Percentiles rank a stretch among this genome's conserved stretches.
Conservation (phyloP, 1,140 invertebrate species). For the Cherax destructor region DNA sequence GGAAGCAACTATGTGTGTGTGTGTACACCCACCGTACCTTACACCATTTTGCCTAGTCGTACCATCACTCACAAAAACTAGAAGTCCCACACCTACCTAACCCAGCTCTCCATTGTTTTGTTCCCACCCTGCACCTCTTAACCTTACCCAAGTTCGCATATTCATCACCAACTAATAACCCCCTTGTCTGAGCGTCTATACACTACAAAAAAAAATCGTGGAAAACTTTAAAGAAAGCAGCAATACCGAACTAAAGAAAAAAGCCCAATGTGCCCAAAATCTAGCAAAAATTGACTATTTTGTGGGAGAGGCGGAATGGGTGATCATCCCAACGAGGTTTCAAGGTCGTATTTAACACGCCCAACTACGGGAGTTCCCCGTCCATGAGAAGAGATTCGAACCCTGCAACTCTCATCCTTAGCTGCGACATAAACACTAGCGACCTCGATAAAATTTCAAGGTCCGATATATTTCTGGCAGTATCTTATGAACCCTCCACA, state of each 20-base stretch:
- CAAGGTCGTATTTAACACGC: not conserved
- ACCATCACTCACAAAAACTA: not conserved
- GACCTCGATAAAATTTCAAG: too few relatives aligned
- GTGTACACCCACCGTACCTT: not conserved
- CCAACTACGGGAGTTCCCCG: not conserved
- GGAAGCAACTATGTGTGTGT: not conserved
- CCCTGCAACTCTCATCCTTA: too few relatives aligned
- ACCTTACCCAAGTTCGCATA: not conserved
- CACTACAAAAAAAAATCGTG: not conserved
- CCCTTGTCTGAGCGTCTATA: not conserved
- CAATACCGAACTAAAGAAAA: not conserved
- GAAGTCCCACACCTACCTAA: not conserved
- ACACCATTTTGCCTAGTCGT: not conserved
- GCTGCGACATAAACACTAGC: too few relatives aligned
- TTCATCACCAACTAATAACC: not conserved
- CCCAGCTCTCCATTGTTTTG: not conserved
- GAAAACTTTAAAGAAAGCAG: not conserved
- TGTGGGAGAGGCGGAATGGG: not conserved
- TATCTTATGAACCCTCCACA: too few relatives aligned
- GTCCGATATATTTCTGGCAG: too few relatives aligned
- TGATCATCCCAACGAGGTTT: not conserved
- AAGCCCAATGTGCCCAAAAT: not conserved
- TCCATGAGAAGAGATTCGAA: not conserved
- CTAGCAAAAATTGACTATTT: not conserved
- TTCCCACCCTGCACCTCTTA: not conserved